These are phyloP conservation scores for Drosophila nigrodunni DNA, from an alignment of 1,140 invertebrate genomes.

Conservation along the genomic window DNA sequence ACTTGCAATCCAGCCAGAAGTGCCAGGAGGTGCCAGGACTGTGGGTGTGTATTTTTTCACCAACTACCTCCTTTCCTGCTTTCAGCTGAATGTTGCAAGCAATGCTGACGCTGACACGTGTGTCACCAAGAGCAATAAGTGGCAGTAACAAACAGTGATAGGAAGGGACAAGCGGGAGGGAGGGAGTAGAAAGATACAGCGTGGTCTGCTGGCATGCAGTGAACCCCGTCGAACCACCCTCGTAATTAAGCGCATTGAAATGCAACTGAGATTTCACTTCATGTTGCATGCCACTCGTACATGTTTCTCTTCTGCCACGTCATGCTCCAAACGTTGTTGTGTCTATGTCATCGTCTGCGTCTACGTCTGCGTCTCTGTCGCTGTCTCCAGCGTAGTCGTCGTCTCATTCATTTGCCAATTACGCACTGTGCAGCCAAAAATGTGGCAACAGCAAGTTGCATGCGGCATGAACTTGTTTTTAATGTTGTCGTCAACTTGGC, in stretches of 20 bases:
- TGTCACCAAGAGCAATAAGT: slow-evolving; percentile 34
- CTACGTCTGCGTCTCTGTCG: too few relatives aligned
- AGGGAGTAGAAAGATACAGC: neutral
- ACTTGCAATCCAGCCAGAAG: slow-evolving; percentile 49
- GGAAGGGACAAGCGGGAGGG: neutral
- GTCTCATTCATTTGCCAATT: slow-evolving; percentile 72
- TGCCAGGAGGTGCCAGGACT: neutral
- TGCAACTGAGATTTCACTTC: slow-evolving; percentile 53
- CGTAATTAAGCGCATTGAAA: slow-evolving; percentile 60
- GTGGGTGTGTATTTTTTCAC: slow-evolving; percentile 5
- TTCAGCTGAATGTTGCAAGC: slow-evolving; percentile 30
- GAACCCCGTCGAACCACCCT: slow-evolving; percentile 40
- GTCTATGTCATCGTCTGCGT: slow-evolving; percentile 5
- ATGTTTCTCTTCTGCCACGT: slow-evolving; percentile 36
- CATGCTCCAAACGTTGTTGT: slow-evolving; percentile 42
- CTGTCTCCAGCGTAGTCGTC: too few relatives aligned
- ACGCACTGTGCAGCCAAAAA: slow-evolving; percentile 43
- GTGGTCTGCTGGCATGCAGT: slow-evolving; percentile 11
- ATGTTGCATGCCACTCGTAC: slow-evolving; percentile 5
- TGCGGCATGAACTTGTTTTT: slow-evolving; percentile 43
- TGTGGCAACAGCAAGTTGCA: slow-evolving; percentile 22
- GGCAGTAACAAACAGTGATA: slow-evolving; percentile 25
- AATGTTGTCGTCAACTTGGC: slow-evolving; percentile 38
- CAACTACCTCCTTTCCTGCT: neutral
- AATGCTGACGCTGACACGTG: slow-evolving; percentile 48